Evolutionary conservation across 2,888 invertebrate genomes (phyloP), one percentile per base, ranked within the genome.

Genomic region (Fragum whitleyi): DNA sequence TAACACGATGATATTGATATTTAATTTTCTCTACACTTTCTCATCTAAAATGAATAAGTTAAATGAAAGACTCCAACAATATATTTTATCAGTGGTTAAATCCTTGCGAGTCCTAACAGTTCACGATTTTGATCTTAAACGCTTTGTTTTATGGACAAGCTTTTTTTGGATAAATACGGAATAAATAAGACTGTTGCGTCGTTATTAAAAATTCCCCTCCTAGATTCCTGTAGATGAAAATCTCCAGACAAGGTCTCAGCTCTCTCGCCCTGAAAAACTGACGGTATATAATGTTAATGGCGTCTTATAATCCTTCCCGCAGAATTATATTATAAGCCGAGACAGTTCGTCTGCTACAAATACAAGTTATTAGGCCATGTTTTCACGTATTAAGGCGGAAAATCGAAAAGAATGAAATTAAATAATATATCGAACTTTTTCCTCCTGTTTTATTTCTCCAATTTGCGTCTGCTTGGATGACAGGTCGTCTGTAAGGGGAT

Each of bases 401-500:
- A 32, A 28, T 62, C 62, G 23, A 23, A 32, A 62, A 62, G 62
- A 62, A 62, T 62, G 62, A 32, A 62, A 62, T 62, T 62, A 62
- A 62, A 62, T 62, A 62, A 62, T 62, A 62, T 62, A 62, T 62
- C 62, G 62, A 62, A 62, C 62, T 32, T 29, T 62, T 62, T n/a
- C 36, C 26, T 62, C 28, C 62, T 32, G 62, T 23, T 62, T 62
- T 62, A 62, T 62, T 62, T 62, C 62, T 62, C 62, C 28, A 62
- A 62, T 62, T 47, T 62, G 32, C 62, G 62, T 62, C 62, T 62
- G 36, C 62, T 28, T 3, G 32, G 32, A 32, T 62, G 62, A 62
- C 36, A 62, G 62, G 62, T 62, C 62, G 62, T 62, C 62, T 62
- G 62, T 36, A n/a, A 62, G 36, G 28, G 28, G 26, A 57, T 57